Base-by-base conservation (phyloP, 2,888 invertebrate genomes). In the Myopa testacea region DNA sequence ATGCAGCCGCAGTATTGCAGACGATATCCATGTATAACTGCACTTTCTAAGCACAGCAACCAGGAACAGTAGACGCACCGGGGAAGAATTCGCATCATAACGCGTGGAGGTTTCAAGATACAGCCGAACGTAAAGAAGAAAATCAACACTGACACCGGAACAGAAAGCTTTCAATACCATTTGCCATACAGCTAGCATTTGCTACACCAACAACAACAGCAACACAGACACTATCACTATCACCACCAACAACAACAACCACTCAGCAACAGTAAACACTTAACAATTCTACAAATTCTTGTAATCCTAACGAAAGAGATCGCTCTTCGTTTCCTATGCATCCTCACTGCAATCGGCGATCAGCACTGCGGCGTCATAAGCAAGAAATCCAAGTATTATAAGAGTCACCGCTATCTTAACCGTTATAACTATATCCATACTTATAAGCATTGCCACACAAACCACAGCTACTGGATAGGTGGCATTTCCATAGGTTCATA, bases 131-230 rank as follows among this genome's bases (percentile, higher is more conserved):
- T 82, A 85, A 84, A 80, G 79, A 82, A 84, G 85, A 83, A 83
- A 84, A 85, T 82, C 83, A 85, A 89, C 89, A 89, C 89, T 89
- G 89, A 89, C 89, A 89, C 89, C 89, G 89, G 89, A 84, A 89
- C 89, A 89, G 81, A 89, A 89, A 89, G 89, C 88, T 89, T 87
- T 83, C 82, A 87, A 85, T 89, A 89, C 85, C 89, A 89, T 81
- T 85, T 89, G 84, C 89, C 89, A 85, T 89, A 88, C 84, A 89
- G 89, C 85, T 89, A 89, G 87, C 85, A 86, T 84, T 85, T 84
- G 82, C 82, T 84, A 82, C 75, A 75, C 72, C 52, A 78, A 72
- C 55, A 76, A 76, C 62, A 19, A 77, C 75, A 77, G 79, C 50
- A 77, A 73, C 62, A 76, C 67, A 70, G 63, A 70, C 40, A 78